Evolutionary conservation across 2,113 vertebrate species (phyloP), one percentile per base, ranked within the genome.

Genomic region (Rhegmatorhina hoffmannsi): DNA sequence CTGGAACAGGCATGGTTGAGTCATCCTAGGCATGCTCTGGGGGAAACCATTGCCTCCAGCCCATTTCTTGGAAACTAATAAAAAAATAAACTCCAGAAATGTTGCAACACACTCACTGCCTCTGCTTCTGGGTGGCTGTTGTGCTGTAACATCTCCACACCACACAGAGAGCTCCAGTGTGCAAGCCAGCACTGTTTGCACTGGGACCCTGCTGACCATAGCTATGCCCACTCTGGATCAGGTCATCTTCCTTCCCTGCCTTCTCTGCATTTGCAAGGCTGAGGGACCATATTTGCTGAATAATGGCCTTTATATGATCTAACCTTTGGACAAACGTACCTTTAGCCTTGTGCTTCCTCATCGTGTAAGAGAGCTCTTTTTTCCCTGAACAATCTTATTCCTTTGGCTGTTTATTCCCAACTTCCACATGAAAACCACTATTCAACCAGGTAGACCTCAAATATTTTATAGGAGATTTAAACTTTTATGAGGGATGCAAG

Each of bases 41-140:
- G 80, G 80, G 80, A 84, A 96, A 94, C 34, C 18, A 2, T 89
- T 59, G 89, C 94, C 94, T 97, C 85, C 92, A 96, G 80, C 83
- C 88, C 76, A 19, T 90, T 96, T 95, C 94, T 97, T 93, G 94
- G 95, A 97, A 96, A 79, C 90, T 40, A 90, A 89, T 92, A 55
- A 95, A 60, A 89, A 89, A 46, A 79, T 55, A n/a, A 72, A 62
- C 67, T 64, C 46, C 88, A 78, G 79, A 88, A 78, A 68, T 26
- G 36, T 96, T 90, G 83, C 89, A 1, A 89, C 85, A 93, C 83
- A 78, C 16, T 70, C 9, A 21, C 47, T 84, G 4, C 64, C 77
- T 82, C 74, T 87, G 89, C 53, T 89, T 78, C 87, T 95, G 91
- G 60, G 87, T 11, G 7, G 55, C 66, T 67, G 56, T 1, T 44